Percentiles rank a stretch among this genome's conserved stretches.
These are phyloP conservation scores for Pelagia noctiluca DNA, from an alignment of 30 jellyfish, hydroid and myxozoan genomes.

Conservation along the genomic window DNA sequence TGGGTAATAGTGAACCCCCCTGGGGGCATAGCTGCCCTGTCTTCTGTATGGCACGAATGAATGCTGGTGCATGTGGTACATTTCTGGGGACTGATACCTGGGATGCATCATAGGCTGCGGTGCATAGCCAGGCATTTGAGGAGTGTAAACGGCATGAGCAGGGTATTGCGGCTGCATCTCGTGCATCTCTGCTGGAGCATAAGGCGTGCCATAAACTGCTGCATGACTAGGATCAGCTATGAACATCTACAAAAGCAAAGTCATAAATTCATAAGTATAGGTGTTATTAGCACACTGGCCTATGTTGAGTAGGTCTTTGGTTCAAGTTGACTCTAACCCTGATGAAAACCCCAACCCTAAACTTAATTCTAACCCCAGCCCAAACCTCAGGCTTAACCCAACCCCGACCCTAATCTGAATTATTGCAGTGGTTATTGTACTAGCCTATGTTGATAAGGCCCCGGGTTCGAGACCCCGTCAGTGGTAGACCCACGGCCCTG, in stretches of 20 bases:
- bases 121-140: conserved; percentile 67
- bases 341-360: too few relatives aligned
- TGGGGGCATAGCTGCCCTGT: conserved; percentile 63
- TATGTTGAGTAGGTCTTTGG: neutral
- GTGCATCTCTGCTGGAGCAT: conserved; percentile 67
- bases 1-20: conserved; percentile 58
- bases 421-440: too few relatives aligned
- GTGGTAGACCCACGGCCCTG: neutral
- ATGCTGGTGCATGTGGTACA: conserved; percentile 67
- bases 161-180: conserved; percentile 60
- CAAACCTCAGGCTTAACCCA: too few relatives aligned
- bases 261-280: neutral
- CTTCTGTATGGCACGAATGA: conserved; percentile 67
- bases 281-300: neutral
- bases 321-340: neutral
- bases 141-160: conserved; percentile 66
- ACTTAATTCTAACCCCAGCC: too few relatives aligned
- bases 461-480: neutral
- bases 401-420: too few relatives aligned
- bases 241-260: conserved; percentile 42
- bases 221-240: conserved; percentile 83
- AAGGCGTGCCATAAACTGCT: conserved; percentile 73
- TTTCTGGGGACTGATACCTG: conserved; percentile 61
- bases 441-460: neutral
- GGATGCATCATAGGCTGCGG: conserved; percentile 72